Percentiles rank a stretch among this genome's conserved stretches.
These are phyloP conservation scores for Tipula vernalis DNA, from an alignment of 2,888 invertebrate genomes.

Conservation along the genomic window DNA sequence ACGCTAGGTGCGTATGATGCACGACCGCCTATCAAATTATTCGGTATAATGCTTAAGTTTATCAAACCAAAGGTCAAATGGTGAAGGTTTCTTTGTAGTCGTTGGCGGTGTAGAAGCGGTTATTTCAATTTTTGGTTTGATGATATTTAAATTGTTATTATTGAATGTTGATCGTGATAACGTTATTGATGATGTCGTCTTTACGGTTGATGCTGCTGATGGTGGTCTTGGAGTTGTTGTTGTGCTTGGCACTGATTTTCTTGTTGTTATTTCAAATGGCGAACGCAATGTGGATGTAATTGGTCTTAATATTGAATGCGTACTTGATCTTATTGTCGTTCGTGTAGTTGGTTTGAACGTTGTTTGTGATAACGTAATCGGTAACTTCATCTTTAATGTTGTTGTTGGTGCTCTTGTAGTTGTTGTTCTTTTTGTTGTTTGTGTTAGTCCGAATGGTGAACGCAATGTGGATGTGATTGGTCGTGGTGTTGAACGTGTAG, in stretches of 20 bases:
- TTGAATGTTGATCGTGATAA: not conserved
- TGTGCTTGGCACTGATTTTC: not conserved
- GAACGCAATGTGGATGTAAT: not conserved
- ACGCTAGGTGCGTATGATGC: not conserved
- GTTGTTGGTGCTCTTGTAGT: not conserved
- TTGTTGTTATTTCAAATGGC: not conserved
- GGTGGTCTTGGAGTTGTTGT: conserved; percentile 9
- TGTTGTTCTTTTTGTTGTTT: not conserved
- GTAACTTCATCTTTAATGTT: no score
- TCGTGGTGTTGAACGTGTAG: not conserved
- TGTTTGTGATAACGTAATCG: no score
- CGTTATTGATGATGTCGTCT: not conserved
- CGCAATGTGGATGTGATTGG: not conserved
- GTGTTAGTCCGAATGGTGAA: not conserved
- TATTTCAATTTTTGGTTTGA: not conserved
- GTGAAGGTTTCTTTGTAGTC: not conserved
- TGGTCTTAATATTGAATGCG: not conserved
- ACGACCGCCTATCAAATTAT: not conserved
- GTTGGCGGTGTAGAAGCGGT: not conserved
- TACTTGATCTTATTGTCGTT: not conserved
- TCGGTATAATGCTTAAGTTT: conserved; percentile 4
- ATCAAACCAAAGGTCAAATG: conserved; percentile 10
- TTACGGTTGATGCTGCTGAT: conserved; percentile 6
- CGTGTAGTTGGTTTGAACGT: not conserved
- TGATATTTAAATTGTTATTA: not conserved